Evolutionary conservation across 2,113 vertebrate genomes (phyloP), one percentile per base, ranked within the genome.

Genomic region (Ictalurus punctatus): DNA sequence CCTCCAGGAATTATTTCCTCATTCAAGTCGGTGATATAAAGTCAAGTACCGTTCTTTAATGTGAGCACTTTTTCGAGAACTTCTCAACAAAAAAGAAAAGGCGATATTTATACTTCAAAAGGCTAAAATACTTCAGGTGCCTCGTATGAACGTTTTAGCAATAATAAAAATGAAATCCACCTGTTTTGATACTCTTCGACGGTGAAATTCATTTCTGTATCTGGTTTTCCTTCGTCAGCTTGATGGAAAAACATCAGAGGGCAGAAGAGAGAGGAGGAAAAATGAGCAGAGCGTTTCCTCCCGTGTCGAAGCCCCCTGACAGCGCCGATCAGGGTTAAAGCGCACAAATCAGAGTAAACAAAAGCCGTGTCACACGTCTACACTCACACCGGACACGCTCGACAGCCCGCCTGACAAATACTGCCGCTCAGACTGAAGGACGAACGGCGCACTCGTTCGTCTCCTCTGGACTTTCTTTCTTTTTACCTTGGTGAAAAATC

Each of bases 391-490:
- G 30, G 91, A 79, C 89, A 89, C 78, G 73, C 84, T 85, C 52
- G 88, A 80, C 82, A 88, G 76, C 56, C 76, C 65, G 78, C 83
- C 56, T 89, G 90, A 91, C 84, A 83, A 90, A 91, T 90, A 13
- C 56, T 1, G 86, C 78, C 44, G 73, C 67, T 74, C 89, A 14
- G 52, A 63, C 82, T 83, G 81, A 90, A 91, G 89, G 83, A 87
- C 87, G 44, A 90, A 86, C 69, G 25, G 67, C 12, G 25, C 23
- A 34, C 71, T 84, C 67, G 12, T 69, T 65, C 25, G 17, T 79
- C 82, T 37, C 48, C 17, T 27, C 71, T 63, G 52, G 52, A 74
- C 69, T 79, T 78, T 56, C 65, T n/a, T 34, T 48, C 73, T 52
- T 61, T 44, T 25, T 40, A 25, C 54, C 12, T 6, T 56, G 30